Evolutionary conservation across 2,888 invertebrate genomes (phyloP), one percentile per base, ranked within the genome.

Genomic region (Cacoxenus indagator): DNA sequence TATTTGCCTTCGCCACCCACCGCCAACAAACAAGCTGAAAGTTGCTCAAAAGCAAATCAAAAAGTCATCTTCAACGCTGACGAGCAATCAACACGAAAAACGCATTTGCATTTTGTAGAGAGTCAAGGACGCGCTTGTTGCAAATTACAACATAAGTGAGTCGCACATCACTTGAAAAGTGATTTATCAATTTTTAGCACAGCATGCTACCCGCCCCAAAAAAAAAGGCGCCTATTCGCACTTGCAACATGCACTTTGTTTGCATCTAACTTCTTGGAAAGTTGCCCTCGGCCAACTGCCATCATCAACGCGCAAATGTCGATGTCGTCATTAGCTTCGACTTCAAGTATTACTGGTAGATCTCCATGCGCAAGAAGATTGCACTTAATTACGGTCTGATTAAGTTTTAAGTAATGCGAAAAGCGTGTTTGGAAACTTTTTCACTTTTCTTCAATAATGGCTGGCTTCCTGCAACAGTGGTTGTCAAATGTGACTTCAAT

Each of bases 21-120:
- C n/a, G n/a, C n/a, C n/a, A n/a, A n/a, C n/a, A n/a, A n/a, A n/a
- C n/a, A n/a, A n/a, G n/a, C n/a, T n/a, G n/a, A 73, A 76, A 74
- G 59, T 80, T 82, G 72, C 75, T 82, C 71, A 68, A 70, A 82
- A 82, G 74, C 80, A 80, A 80, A 82, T 82, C 80, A 80, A 81
- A 80, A 80, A 82, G 79, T 75, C 80, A 80, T 80, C 80, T 77
- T 77, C 48, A 48, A 64, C 24, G 48, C 19, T 46, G 27, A 43
- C 26, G 26, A 57, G 11, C 8, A 54, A 61, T 71, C 67, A 57
- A 62, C 68, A 70, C 66, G 68, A 74, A 70, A 76, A 75, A 82
- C 76, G 78, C 78, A 76, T 75, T 79, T 73, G 65, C 72, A 67
- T 71, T 17, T 75, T 73, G 73, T 73, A 73, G 68, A 78, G 69